Base-by-base conservation (phyloP, 2,797 vertebrate species). In the Heteromormyrus szaboi region DNA sequence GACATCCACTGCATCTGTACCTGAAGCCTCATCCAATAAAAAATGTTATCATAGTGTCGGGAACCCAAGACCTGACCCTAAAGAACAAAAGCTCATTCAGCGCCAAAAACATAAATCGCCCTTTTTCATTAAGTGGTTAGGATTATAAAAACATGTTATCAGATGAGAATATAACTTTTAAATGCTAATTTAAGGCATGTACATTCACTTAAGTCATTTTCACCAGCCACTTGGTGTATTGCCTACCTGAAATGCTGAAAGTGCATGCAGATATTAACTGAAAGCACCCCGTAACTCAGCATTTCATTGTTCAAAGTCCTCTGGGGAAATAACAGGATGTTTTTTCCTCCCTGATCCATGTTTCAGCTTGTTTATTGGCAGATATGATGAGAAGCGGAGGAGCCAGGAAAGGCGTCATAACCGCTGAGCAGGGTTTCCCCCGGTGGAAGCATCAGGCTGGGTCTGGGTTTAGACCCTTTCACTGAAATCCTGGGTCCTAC, bases 161-260 rank as follows among this genome's bases (percentile, higher is more conserved):
- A 11, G 22, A 86, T 54, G n/a, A 11, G 48, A 83, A 83, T 19
- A 83, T 44, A 48, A 22, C 37, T 81, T n/a, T 81, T 5, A 44
- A 33, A 86, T 33, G 48, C 12, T 41, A 86, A 37, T 56, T 54
- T 33, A 14, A 29, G n/a, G 9, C 22, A 53, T 37, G 1, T 6
- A 33, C 14, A 37, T 86, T 86, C 2, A 85, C 4, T 50, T 56
- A 37, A 25, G 29, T 22, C 14, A 54, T 51, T 85, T 29, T 53
- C 19, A 53, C 17, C 44, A 25, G 48, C 46, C 44, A 8, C 3
- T 46, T 54, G 22, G 14, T 54, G 12, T 4, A 5, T 33, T 7
- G 51, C 84, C 50, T 86, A 86, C 84, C 84, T 86, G 48, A 48
- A 29, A 48, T 86, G 84, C 84, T 54, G 84, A 37, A 37, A 12